phyloP scores from a whole-genome alignment of 2,888 invertebrate genomes.

The Glaucopsyche alexis region DNA sequence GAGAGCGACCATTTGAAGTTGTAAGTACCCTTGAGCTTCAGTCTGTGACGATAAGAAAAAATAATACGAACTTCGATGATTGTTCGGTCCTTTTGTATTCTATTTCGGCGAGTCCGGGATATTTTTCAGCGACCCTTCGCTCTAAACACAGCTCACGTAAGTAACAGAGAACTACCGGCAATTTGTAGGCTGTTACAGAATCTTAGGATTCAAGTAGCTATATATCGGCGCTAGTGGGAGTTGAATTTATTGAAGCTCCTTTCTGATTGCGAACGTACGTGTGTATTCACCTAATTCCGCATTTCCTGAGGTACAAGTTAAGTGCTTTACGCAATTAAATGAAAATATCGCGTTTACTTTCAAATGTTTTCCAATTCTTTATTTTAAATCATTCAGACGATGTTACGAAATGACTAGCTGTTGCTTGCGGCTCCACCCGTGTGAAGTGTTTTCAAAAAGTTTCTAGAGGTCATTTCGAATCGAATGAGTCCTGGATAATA shows the following conservation, averaged over 20 bases:
- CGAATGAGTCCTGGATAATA: no score
- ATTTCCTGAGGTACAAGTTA: neutral
- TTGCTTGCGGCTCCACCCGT: no score
- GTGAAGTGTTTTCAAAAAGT: no score
- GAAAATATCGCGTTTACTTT: neutral
- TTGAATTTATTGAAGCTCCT: conserved; percentile 46
- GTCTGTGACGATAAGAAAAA: conserved; percentile 2
- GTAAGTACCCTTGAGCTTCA: neutral
- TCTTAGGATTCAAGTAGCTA: conserved; percentile 49
- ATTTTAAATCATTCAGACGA: no score
- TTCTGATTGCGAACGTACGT: conserved; percentile 37
- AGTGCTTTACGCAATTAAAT: conserved; percentile 20
- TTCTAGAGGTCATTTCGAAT: no score
- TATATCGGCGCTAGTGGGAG: conserved; percentile 51
- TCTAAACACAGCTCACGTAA: conserved; percentile 57
- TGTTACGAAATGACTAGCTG: no score
- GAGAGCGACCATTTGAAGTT: neutral
- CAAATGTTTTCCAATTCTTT: no score
- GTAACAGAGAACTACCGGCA: conserved; percentile 56
- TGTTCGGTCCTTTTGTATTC: neutral
- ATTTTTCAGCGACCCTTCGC: conserved; percentile 33
- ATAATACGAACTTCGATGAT: neutral
- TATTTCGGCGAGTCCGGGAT: conserved; percentile 27
- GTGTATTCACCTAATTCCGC: conserved; percentile 32
- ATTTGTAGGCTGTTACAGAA: conserved; percentile 59